These are phyloP conservation scores for Trichosurus vulpecula DNA, from an alignment of 2,797 vertebrate genomes.

Conservation along the genomic window DNA sequence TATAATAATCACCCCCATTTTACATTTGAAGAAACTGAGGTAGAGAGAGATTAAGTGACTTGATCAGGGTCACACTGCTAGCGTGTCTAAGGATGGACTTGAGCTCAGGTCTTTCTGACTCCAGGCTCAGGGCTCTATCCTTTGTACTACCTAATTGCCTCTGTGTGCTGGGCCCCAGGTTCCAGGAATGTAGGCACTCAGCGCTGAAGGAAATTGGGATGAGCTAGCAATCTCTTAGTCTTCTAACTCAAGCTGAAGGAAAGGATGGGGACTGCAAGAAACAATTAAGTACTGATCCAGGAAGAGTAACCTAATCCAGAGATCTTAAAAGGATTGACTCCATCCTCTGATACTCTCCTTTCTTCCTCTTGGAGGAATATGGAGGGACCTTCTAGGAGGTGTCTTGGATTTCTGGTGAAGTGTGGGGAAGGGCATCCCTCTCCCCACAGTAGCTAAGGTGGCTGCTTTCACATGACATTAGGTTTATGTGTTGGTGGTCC, in stretches of 20 bases:
- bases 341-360: not conserved
- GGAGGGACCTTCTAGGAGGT: not conserved
- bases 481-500: not conserved
- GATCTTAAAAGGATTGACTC: not conserved
- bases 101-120: not conserved
- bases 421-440: not conserved
- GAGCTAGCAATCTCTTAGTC: not conserved
- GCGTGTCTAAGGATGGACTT: not conserved
- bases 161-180: not conserved
- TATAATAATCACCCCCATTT: not conserved
- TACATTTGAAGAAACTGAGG: not conserved
- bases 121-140: not conserved
- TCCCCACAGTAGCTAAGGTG: not conserved
- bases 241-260: not conserved
- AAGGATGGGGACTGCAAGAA: not conserved
- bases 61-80: not conserved
- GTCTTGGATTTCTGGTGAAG: too few relatives aligned
- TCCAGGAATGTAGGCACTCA: not conserved
- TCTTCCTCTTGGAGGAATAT: not conserved
- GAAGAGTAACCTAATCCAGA: not conserved
- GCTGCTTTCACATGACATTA: not conserved
- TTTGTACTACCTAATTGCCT: not conserved
- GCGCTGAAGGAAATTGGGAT: not conserved
- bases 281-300: not conserved
- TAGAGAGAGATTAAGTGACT: not conserved